phyloP scores from a whole-genome alignment of 2,113 vertebrate species.

The Gasterosteus aculeatus region DNA sequence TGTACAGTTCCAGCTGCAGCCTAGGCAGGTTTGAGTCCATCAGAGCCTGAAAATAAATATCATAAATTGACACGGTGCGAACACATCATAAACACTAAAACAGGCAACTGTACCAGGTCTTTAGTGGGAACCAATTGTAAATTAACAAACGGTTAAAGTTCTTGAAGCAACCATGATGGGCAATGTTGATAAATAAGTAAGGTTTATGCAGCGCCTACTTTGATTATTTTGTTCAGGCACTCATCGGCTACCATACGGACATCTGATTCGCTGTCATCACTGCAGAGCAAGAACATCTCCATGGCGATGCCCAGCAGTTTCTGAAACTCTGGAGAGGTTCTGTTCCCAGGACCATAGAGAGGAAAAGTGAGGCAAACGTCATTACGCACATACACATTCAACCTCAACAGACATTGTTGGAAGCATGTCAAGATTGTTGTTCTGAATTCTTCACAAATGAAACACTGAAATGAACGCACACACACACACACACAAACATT shows the following conservation, averaged over 20 bases:
- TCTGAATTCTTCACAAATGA: background rate
- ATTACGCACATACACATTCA: slow-evolving; percentile 23
- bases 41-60: slow-evolving; percentile 84
- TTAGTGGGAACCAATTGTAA: background rate
- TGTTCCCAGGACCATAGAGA: slow-evolving; percentile 70
- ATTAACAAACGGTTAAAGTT: background rate
- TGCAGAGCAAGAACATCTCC: slow-evolving; percentile 97
- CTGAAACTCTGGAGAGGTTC: slow-evolving; percentile 98
- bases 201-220: slow-evolving; percentile 80
- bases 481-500: background rate
- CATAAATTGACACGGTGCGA: background rate
- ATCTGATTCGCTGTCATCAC: slow-evolving; percentile 94
- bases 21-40: slow-evolving; percentile 97
- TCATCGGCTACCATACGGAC: slow-evolving; percentile 99
- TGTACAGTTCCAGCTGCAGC: slow-evolving; percentile 95
- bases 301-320: slow-evolving; percentile 96
- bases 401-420: background rate
- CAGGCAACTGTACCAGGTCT: background rate
- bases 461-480: background rate
- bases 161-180: background rate
- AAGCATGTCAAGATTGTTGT: background rate
- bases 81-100: background rate
- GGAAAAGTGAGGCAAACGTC: slow-evolving; percentile 15
- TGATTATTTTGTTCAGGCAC: slow-evolving; percentile 99
- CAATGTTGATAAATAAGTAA: background rate